Conservation (phyloP, 2,113 vertebrate species). For the Pomatorhinus ruficollis region DNA sequence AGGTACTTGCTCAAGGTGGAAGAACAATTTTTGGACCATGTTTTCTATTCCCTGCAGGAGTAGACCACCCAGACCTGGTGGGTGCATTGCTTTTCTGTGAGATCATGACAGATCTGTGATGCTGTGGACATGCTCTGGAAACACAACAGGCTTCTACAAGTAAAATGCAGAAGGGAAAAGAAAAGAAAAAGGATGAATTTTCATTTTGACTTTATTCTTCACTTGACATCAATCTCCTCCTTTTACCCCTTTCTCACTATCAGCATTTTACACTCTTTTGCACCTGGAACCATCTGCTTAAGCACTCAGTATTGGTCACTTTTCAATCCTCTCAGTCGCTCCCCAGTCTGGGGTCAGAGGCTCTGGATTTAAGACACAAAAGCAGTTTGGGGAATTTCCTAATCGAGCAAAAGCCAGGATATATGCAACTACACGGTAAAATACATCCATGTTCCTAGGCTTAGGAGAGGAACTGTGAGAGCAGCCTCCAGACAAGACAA, state of each 20-base stretch:
- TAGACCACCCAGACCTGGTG: background rate
- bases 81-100: background rate
- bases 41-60: background rate
- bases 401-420: slow-evolving; percentile 76
- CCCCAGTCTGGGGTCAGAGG: slow-evolving; percentile 69
- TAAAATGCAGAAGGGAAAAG: background rate
- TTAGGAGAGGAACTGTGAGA: slow-evolving; percentile 63
- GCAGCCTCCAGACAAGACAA: slow-evolving; percentile 27
- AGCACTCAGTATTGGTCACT: background rate
- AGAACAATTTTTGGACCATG: background rate
- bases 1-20: background rate
- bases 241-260: background rate
- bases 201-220: background rate
- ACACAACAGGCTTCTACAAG: background rate
- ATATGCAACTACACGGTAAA: slow-evolving; percentile 74
- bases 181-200: background rate
- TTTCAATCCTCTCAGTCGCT: slow-evolving; percentile 68
- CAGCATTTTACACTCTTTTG: background rate
- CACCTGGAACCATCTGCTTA: background rate
- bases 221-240: background rate
- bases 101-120: background rate
- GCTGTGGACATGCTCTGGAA: background rate
- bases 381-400: slow-evolving; percentile 50
- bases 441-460: slow-evolving; percentile 67
- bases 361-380: slow-evolving; percentile 34